Evolutionary conservation across 2,113 vertebrate species (phyloP), one percentile per base, ranked within the genome.

Genomic region (Pardalotus punctatus): DNA sequence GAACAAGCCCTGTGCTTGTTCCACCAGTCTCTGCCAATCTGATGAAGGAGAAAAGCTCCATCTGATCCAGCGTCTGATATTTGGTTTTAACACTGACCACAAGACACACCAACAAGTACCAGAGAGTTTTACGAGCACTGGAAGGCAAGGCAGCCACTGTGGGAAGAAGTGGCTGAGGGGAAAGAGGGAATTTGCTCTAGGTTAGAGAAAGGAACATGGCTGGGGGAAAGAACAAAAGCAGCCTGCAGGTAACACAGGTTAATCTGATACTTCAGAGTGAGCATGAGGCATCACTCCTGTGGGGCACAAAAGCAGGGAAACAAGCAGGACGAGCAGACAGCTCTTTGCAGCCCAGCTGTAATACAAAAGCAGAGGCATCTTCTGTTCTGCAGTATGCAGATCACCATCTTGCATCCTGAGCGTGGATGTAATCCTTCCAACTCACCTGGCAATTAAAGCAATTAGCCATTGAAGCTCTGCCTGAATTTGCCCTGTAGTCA

Each of bases 1-100:
- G 86, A 95, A 90, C 74, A 88, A 93, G 74, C 28, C 71, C 88
- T 45, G 45, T 31, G 61, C 42, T 94, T 90, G 79, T 95, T 93
- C 74, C 71, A 76, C 36, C 40, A 79, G 48, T 27, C 25, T 50
- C 70, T 82, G 90, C 67, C 92, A 88, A 58, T 80, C 45, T 72
- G 58, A 96, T 80, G 62, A 17, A 67, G 66, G 18, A 82, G 45
- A 24, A 48, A 91, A 79, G 27, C 50, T 83, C 74, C 36, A 57
- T 85, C 58, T 90, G 79, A 85, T 45, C 50, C 74, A 93, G 50
- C 31, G 79, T 85, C 70, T 88, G 78, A 69, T 77, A 80, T 48
- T 69, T 48, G 27, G 22, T 43, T 73, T 88, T 61, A 92, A 88
- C 0, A 2, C 45, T 77, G 81, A 61, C 67, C 71, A 73, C n/a